Percentiles rank a stretch among this genome's conserved stretches.
Conservation (phyloP, 2,113 vertebrate genomes). For the Pterophyllum scalare region DNA sequence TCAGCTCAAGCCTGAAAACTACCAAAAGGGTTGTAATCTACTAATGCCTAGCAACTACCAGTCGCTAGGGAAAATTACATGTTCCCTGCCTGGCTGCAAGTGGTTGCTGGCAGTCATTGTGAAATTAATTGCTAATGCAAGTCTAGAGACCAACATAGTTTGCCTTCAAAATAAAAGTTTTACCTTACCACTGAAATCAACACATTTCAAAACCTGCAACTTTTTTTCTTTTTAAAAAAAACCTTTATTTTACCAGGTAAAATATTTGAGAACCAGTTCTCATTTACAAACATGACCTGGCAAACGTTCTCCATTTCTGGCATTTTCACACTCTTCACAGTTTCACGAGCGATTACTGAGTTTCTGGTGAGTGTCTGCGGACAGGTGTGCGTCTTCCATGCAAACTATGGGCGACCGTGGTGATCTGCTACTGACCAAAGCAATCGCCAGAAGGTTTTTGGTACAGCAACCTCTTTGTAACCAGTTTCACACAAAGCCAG, state of each 20-base stretch:
- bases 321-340: no score
- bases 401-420: fast-evolving
- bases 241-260: no score
- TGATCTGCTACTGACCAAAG: not conserved
- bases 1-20: not conserved
- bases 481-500: not conserved
- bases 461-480: not conserved
- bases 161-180: no score
- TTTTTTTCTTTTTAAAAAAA: no score
- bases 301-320: no score
- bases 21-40: not conserved
- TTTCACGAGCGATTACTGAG: no score
- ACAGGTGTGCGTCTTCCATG: not conserved
- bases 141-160: no score
- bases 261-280: no score
- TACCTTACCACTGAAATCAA: no score
- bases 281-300: no score
- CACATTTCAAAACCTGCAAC: no score
- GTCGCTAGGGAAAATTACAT: no score
- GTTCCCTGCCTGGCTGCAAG: not conserved
- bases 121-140: not conserved
- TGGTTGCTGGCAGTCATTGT: not conserved
- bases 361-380: not conserved
- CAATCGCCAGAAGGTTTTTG: not conserved
- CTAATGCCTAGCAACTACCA: not conserved